phyloP scores from a whole-genome alignment of 2,113 vertebrate genomes.

The Benitochromis conjunctus region DNA sequence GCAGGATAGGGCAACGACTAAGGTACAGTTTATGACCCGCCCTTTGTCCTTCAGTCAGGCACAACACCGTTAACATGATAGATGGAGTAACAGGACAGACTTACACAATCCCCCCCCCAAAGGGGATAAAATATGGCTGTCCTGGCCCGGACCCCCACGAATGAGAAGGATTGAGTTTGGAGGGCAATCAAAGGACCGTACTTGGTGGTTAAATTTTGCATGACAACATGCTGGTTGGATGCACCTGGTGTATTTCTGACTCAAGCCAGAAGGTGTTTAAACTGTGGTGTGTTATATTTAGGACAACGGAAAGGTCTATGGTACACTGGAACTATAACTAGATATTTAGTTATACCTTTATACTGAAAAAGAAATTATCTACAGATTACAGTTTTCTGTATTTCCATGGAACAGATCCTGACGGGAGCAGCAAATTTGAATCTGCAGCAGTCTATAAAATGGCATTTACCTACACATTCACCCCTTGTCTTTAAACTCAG shows the following conservation, averaged over 20 bases:
- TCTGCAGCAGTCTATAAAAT: not conserved
- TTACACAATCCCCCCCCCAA: constrained; percentile 6
- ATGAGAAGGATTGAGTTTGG: not conserved
- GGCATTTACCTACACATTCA: not conserved
- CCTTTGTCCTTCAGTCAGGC: constrained; percentile 26
- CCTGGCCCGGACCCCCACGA: not conserved
- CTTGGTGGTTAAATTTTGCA: constrained; percentile 1
- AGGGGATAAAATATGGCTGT: constrained; percentile 24
- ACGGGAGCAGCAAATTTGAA: not conserved
- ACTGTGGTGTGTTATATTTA: not conserved
- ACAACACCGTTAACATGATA: constrained; percentile 51
- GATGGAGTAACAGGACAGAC: constrained; percentile 21
- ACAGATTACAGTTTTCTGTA: not conserved
- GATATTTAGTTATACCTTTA: not conserved
- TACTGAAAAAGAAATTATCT: not conserved
- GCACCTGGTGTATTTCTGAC: not conserved
- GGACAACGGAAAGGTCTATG: not conserved
- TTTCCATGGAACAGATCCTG: not conserved
- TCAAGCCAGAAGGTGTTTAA: not conserved
- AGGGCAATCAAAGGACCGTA: constrained; percentile 32
- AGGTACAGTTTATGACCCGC: constrained; percentile 37
- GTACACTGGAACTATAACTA: not conserved
- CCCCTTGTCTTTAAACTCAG: not conserved
- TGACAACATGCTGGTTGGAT: not conserved
- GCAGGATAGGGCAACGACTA: constrained; percentile 21